These are phyloP conservation scores for Peucedramus taeniatus DNA, from an alignment of 2,113 vertebrate genomes.

Conservation along the genomic window DNA sequence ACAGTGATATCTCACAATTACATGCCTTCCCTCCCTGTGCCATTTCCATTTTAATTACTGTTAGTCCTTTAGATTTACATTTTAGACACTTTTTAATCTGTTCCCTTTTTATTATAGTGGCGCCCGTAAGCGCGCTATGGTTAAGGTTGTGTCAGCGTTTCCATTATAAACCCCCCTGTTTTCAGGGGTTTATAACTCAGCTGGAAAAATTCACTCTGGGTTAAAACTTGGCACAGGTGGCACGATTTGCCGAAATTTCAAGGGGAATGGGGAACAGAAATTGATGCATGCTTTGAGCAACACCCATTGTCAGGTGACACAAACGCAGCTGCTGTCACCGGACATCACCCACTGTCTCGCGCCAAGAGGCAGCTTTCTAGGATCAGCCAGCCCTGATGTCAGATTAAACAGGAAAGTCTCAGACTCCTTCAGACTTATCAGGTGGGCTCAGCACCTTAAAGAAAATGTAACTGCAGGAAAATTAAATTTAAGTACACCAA, in stretches of 20 bases:
- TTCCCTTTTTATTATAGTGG: slow-evolving; percentile 80
- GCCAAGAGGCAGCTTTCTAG: not conserved
- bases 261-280: not conserved
- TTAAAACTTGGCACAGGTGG: slow-evolving; percentile 40
- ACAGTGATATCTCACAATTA: slow-evolving; percentile 93
- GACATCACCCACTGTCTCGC: not conserved
- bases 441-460: not conserved
- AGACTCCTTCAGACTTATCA: not conserved
- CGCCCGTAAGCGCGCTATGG: slow-evolving; percentile 67
- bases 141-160: slow-evolving; percentile 79
- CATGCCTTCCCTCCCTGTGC: slow-evolving; percentile 91
- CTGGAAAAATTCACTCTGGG: slow-evolving; percentile 62
- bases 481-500: not conserved
- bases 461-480: not conserved
- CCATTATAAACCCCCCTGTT: slow-evolving; percentile 68
- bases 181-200: slow-evolving; percentile 64
- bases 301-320: not conserved
- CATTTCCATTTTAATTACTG: slow-evolving; percentile 97
- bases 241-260: not conserved
- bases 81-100: slow-evolving; percentile 86
- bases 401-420: not conserved
- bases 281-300: accelerated
- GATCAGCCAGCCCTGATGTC: not conserved
- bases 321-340: accelerated
- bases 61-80: slow-evolving; percentile 92